phyloP scores from a whole-genome alignment of 2,888 invertebrate species.

The Thumatha senex region DNA sequence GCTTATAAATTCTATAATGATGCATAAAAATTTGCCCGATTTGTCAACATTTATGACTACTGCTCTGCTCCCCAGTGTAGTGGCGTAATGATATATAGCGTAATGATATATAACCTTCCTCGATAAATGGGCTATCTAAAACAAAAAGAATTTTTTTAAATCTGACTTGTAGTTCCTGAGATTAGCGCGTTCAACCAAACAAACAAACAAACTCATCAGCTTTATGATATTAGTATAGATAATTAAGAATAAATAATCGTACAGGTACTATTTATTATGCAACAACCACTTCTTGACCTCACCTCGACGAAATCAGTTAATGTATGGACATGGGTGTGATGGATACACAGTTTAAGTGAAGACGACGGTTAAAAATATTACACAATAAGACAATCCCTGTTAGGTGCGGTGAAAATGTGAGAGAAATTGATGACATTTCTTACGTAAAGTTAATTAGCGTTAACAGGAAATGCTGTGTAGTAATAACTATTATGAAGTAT shows the following conservation, averaged over 20 bases:
- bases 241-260: neutral
- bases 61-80: no score
- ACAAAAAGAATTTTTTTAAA: no score
- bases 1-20: no score
- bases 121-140: no score
- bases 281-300: slow-evolving; percentile 9
- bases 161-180: no score
- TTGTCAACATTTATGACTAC: no score
- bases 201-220: no score
- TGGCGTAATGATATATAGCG: no score
- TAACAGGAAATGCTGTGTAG: neutral
- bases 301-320: neutral
- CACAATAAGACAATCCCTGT: slow-evolving; percentile 20
- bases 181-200: no score
- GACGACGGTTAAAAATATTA: slow-evolving; percentile 17
- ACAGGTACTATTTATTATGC: slow-evolving; percentile 6
- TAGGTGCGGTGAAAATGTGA: slow-evolving; percentile 15
- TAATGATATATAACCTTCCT: no score
- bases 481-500: neutral
- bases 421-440: slow-evolving; percentile 7
- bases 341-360: slow-evolving; percentile 14
- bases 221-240: no score
- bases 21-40: no score
- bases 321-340: slow-evolving; percentile 6
- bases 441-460: slow-evolving; percentile 7